phyloP scores from a whole-genome alignment of 2,113 vertebrate species.

The Antechinus flavipes region DNA sequence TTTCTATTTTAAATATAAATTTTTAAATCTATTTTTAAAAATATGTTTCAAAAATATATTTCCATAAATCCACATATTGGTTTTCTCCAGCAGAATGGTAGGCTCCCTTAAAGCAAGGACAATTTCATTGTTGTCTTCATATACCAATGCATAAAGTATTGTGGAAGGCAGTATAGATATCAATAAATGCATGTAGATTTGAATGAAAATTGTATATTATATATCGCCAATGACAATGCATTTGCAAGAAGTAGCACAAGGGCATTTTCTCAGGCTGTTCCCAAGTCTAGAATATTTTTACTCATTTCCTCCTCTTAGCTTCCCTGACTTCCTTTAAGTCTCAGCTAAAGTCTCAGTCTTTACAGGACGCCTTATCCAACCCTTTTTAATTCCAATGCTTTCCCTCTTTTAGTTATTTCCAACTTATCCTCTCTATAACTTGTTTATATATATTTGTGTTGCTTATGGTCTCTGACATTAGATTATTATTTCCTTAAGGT shows the following conservation, averaged over 20 bases:
- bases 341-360: not conserved
- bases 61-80: not conserved
- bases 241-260: not conserved
- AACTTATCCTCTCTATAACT: not conserved
- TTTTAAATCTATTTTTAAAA: not conserved
- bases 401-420: not conserved
- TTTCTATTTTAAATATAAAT: no score
- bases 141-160: not conserved
- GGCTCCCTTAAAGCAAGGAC: not conserved
- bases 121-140: not conserved
- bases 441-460: not conserved
- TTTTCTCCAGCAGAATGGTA: not conserved
- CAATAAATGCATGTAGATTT: not conserved
- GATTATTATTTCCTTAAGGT: not conserved
- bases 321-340: not conserved
- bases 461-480: not conserved
- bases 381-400: not conserved
- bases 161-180: not conserved
- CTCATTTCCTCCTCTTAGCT: not conserved
- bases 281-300: not conserved
- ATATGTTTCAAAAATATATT: not conserved
- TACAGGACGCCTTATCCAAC: not conserved
- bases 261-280: not conserved
- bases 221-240: not conserved
- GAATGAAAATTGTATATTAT: not conserved